These are phyloP conservation scores for Echinarachnius parma DNA, from an alignment of 53 echinoderm and acorn worm species.

Conservation along the genomic window DNA sequence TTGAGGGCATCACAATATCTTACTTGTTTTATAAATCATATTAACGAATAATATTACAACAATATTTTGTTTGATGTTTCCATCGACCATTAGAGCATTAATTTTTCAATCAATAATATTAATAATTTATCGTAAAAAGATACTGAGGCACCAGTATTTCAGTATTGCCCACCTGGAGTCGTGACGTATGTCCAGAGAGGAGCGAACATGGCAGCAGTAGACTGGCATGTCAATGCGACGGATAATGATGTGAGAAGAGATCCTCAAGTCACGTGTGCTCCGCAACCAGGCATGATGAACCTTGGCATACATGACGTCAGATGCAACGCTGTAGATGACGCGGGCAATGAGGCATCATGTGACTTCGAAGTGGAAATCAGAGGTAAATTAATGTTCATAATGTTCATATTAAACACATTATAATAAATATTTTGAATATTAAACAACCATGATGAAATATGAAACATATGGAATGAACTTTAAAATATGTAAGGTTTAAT, in stretches of 20 bases:
- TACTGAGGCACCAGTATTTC: neutral
- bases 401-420: no score
- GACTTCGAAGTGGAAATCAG: neutral
- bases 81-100: no score
- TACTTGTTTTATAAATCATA: no score
- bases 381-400: conserved; percentile 22
- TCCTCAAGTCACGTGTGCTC: conserved; percentile 1
- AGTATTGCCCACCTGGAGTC: neutral
- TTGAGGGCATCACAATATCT: no score
- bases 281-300: neutral
- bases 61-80: no score
- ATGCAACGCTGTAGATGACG: conserved; percentile 9
- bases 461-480: no score
- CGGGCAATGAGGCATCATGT: neutral
- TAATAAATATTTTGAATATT: no score
- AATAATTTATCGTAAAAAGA: no score
- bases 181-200: neutral
- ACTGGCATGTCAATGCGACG: neutral
- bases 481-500: no score
- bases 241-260: conserved; percentile 13
- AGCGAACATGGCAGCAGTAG: neutral
- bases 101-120: no score
- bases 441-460: no score
- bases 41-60: no score
- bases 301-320: neutral